Base-by-base conservation (phyloP, 2,888 invertebrate genomes). In the Bedellia somnulentella region DNA sequence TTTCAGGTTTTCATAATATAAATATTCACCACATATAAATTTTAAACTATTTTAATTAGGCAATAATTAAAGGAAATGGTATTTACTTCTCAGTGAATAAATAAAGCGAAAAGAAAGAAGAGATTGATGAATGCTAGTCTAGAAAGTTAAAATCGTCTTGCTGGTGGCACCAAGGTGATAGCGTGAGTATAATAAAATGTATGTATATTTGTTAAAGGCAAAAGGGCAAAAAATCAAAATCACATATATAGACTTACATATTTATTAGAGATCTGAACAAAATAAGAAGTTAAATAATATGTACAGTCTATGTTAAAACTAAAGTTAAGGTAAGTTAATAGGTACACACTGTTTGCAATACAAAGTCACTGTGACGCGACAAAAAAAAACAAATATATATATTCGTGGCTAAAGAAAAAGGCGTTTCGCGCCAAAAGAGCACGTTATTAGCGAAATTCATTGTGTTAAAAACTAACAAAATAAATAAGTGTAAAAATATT, bases 221-320 rank as follows among this genome's bases (percentile, higher is more conserved):
- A n/a, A n/a, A n/a, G n/a, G n/a, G n/a, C n/a, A n/a, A n/a, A n/a
- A n/a, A n/a, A n/a, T n/a, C n/a, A n/a, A n/a, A n/a, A n/a, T n/a
- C n/a, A n/a, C n/a, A n/a, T n/a, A 22, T 46, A 46, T 73, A 73
- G 71, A 76, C 75, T 76, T 76, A 76, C 68, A 70, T 71, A 67
- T 77, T 76, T 77, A 77, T 77, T 77, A 77, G 77, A 77, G 77
- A 77, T 77, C 77, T 77, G 76, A 77, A 77, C 76, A 76, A 71
- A 76, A 76, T 75, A 76, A 68, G 73, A 76, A 76, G 73, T 76
- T 67, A 76, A 77, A 77, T 76, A 71, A 77, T 77, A 77, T 77
- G 76, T 77, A 77, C 77, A 77, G 76, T 75, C 75, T 73, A 75
- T 73, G 68, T 76, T 77, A 75, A 64, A 71, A 75, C 67, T 76